phyloP scores from a whole-genome alignment of 64 coral and sea anemone species.

The Astreopora myriophthalma region DNA sequence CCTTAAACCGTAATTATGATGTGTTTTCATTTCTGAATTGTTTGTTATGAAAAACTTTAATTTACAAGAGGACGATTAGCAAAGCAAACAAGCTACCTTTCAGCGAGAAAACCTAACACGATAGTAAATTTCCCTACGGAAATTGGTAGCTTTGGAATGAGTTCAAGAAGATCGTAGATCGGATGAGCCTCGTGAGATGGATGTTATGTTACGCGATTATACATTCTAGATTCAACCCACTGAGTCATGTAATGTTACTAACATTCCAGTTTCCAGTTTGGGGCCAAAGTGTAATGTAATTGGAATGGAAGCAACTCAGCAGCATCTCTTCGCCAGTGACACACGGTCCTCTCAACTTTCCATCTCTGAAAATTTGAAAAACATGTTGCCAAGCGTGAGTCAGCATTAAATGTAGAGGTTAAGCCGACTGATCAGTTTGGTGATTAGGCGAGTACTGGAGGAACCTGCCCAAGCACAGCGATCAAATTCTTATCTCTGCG shows the following conservation, averaged over 20 bases:
- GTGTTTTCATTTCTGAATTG: slow-evolving; percentile 38
- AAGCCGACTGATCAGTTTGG: slow-evolving; percentile 10
- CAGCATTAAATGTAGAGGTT: not conserved
- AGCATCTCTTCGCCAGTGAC: not conserved
- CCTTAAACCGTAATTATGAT: slow-evolving; percentile 38
- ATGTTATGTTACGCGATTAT: not conserved
- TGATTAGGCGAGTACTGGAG: not conserved
- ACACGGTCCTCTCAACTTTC: not conserved
- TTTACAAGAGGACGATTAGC: slow-evolving; percentile 58
- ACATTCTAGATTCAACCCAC: not conserved
- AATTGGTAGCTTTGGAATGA: slow-evolving; percentile 9
- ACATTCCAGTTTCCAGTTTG: not conserved
- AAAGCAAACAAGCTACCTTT: slow-evolving; percentile 50
- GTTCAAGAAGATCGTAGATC: slow-evolving; percentile 23
- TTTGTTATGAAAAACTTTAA: slow-evolving; percentile 44
- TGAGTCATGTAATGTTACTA: not conserved
- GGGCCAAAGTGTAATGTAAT: not conserved
- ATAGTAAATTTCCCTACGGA: not conserved
- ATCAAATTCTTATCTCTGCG: slow-evolving; percentile 28
- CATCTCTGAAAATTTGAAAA: not conserved
- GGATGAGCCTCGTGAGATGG: slow-evolving; percentile 9
- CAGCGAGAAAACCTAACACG: not conserved
- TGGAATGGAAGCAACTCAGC: not conserved
- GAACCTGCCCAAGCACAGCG: slow-evolving; percentile 2
- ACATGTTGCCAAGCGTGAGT: not conserved